Evolutionary conservation across 2,888 invertebrate species (phyloP), one percentile per base, ranked within the genome.

Genomic region (Phorcus lineatus): DNA sequence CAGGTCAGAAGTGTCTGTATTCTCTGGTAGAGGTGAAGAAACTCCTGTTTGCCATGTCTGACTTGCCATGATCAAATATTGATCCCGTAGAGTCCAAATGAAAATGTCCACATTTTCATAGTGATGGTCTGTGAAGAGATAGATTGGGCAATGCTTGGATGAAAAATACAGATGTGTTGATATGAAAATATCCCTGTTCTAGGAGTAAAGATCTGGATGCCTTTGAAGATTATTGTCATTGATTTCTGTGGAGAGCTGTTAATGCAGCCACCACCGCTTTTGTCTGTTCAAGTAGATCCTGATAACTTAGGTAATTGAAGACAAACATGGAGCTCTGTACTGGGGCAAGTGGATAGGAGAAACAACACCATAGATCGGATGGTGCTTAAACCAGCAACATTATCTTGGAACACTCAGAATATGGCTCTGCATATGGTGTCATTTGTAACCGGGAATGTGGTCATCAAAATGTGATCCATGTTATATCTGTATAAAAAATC

Each of bases 201-300:
- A 28, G 24, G 24, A 28, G 17, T 62, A 2, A 62, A 24, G 24
- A 13, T 3, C 62, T 62, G 62, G 62, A 62, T 62, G 28, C 28
- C 28, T 62, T 62, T 62, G 62, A 62, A 62, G 62, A 62, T 62
- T 62, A 62, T 62, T 62, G 62, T 28, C 62, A 28, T 7, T 62
- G 62, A 62, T 24, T 62, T 24, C 28, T 28, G 62, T 22, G 28
- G 28, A 22, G 28, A 22, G 24, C 62, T 62, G 28, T 62, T 62
- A 62, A 24, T 62, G 28, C 28, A 28, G 28, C 16, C 16, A 17
- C 28, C 28, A 62, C 62, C 24, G 28, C 17, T 62, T 57, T 28
- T 62, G 28, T 62, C 62, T 28, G 28, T 28, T 62, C 11, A 13
- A 28, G 62, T 62, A 24, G 62, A 28, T 4, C 28, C 62, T 62